Evolutionary conservation across 2,113 vertebrate genomes (phyloP).

Genomic region (Cryptomyrus ogoouensis): DNA sequence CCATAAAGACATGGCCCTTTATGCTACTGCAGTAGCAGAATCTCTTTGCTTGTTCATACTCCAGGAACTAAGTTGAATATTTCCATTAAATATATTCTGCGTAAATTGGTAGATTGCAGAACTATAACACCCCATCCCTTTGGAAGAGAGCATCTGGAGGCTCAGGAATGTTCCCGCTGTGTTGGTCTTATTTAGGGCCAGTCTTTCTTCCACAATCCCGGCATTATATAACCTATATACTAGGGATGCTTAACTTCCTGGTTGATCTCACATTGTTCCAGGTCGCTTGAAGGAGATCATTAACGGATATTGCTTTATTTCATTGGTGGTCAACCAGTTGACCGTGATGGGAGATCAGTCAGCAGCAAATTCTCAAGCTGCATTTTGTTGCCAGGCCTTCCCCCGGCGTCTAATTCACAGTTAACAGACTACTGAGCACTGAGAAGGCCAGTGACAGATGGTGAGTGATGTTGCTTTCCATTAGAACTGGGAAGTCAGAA

Average conservation of each 20-base stretch:
- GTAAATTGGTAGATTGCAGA: background rate
- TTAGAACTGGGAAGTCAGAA: background rate
- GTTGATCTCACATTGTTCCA: background rate
- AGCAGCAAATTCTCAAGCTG: background rate
- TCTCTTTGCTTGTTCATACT: background rate
- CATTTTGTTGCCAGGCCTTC: background rate
- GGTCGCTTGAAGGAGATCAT: background rate
- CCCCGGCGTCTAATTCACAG: background rate
- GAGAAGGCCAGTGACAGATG: background rate
- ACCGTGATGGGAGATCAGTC: background rate
- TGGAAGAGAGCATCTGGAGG: background rate
- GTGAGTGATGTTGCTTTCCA: background rate
- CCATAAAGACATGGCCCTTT: background rate
- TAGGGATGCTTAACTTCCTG: background rate
- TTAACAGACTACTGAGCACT: background rate
- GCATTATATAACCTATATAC: background rate
- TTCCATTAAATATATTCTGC: background rate
- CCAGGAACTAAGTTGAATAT: background rate
- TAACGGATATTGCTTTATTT: background rate
- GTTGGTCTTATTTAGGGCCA: background rate
- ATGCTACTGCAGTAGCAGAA: background rate
- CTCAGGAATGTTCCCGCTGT: background rate
- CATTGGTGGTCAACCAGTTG: background rate
- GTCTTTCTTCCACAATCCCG: background rate
- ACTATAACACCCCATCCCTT: background rate